These are phyloP conservation scores for Criorhina ranunculi DNA, from an alignment of 2,888 invertebrate species.

Conservation along the genomic window DNA sequence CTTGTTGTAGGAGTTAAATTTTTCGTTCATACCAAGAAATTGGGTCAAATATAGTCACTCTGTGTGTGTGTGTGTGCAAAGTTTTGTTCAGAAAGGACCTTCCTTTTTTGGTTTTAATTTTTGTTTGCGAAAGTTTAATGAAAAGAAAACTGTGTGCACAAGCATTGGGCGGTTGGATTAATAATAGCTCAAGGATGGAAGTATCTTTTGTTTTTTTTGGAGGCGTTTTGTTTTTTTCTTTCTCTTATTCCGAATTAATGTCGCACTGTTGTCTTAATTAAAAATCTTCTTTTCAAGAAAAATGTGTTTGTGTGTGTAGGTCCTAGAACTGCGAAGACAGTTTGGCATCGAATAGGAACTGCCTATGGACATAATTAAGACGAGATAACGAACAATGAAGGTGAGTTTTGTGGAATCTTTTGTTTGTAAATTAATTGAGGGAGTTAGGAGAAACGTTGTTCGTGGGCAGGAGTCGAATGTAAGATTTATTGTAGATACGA, in stretches of 20 bases:
- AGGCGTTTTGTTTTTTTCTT: neutral
- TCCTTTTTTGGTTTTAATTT: conserved; percentile 10
- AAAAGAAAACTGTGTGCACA: conserved; percentile 30
- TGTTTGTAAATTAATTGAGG: conserved; percentile 39
- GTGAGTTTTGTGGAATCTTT: conserved; percentile 38
- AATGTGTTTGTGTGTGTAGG: conserved; percentile 13
- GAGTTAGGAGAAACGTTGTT: conserved; percentile 2
- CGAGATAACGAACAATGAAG: conserved; percentile 57
- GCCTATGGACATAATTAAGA: conserved; percentile 45
- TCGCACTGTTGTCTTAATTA: conserved; percentile 56
- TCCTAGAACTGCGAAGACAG: conserved; percentile 10
- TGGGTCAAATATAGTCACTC: conserved; percentile 40
- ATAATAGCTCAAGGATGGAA: conserved; percentile 44
- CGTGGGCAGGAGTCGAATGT: conserved; percentile 41
- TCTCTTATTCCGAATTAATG: conserved; percentile 20
- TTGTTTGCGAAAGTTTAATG: conserved; percentile 27
- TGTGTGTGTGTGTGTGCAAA: neutral
- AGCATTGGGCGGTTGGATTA: conserved; percentile 12
- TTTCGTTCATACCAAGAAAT: conserved; percentile 29
- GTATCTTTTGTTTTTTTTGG: conserved; percentile 10
- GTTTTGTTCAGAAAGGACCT: neutral
- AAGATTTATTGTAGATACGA: conserved; percentile 5
- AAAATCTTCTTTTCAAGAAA: conserved; percentile 30
- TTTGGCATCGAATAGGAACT: conserved; percentile 32
- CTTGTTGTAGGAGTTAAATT: conserved; percentile 47